phyloP scores from a whole-genome alignment of 23 tunicate genomes.

The Aplidium turbinatum region DNA sequence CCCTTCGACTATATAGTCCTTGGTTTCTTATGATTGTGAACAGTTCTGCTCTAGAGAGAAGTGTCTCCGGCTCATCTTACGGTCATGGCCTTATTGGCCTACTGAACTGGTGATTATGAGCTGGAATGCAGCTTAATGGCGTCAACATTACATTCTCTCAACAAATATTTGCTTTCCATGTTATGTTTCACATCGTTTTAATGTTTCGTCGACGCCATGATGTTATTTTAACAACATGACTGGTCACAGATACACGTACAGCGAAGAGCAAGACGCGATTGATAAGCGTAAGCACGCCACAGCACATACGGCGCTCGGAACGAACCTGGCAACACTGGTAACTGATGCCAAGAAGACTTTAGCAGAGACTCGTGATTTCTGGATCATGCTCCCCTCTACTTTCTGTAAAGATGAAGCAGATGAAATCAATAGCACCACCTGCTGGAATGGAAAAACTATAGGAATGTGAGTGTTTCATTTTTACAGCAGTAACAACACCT shows the following conservation, averaged over 20 bases:
- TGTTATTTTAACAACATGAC: background rate
- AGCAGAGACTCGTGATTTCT: background rate
- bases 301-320: background rate
- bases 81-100: too few relatives aligned
- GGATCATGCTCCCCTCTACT: slow-evolving; percentile 26
- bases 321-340: slow-evolving; percentile 12
- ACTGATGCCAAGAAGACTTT: slow-evolving; percentile 13
- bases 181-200: background rate
- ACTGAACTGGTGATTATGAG: too few relatives aligned
- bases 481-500: background rate
- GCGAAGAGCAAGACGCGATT: background rate
- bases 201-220: too few relatives aligned
- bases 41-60: too few relatives aligned
- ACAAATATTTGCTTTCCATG: background rate
- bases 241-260: slow-evolving; percentile 8
- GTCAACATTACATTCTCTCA: background rate
- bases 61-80: too few relatives aligned
- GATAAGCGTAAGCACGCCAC: background rate
- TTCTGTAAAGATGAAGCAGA: slow-evolving; percentile 23
- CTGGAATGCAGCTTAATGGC: too few relatives aligned
- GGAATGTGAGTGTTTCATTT: slow-evolving; percentile 12
- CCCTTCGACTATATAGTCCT: too few relatives aligned
- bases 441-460: slow-evolving; percentile 50
- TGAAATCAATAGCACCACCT: slow-evolving; percentile 5
- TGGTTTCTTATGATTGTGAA: too few relatives aligned